Evolutionary conservation across 2,113 vertebrate species (phyloP), one percentile per base, ranked within the genome.

Genomic region (Cromileptes altivelis): DNA sequence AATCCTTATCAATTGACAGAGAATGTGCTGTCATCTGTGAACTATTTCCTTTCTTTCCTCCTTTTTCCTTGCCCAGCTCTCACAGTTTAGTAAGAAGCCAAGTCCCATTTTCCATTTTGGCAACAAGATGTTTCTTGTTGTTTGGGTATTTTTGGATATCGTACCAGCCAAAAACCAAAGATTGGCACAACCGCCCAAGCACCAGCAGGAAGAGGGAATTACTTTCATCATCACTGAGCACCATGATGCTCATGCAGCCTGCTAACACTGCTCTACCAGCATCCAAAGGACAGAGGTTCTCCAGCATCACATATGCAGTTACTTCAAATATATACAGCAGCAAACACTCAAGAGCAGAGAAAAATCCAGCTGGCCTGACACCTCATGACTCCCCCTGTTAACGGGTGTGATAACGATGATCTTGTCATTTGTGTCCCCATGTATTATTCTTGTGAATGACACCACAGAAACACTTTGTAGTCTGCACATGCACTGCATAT

Each of bases 331-430:
- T 94, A 0, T 95, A 96, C 42, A 45, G 42, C 11, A 12, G 64
- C 85, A 97, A 0, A 96, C 96, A 0, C 86, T 94, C 70, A 92
- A 96, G 95, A 97, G 96, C 77, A 96, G 93, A 0, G 85, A 88
- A 1, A 98, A 98, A 80, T 98, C 97, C 78, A 98, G 85, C 77
- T 98, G 91, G 27, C 96, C 97, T 0, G 96, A 97, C 49, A 98
- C 92, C 5, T 56, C 75, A 63, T 96, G 95, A 12, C 19, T 19
- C 0, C 85, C 68, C 0, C 14, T 67, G 7, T 70, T 70, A 2
- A 82, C 71, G 18, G 82, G 58, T 4, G 91, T 87, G 1, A 96
- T 85, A 4, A 98, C 75, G 61, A 98, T 94, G 74, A 97, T 98
- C 75, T 94, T 90, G 84, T 97, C 95, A 0, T 95, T 97, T 13